These are phyloP conservation scores for Fukomys damarensis DNA, from an alignment of 2,113 vertebrate species.

Conservation along the genomic window DNA sequence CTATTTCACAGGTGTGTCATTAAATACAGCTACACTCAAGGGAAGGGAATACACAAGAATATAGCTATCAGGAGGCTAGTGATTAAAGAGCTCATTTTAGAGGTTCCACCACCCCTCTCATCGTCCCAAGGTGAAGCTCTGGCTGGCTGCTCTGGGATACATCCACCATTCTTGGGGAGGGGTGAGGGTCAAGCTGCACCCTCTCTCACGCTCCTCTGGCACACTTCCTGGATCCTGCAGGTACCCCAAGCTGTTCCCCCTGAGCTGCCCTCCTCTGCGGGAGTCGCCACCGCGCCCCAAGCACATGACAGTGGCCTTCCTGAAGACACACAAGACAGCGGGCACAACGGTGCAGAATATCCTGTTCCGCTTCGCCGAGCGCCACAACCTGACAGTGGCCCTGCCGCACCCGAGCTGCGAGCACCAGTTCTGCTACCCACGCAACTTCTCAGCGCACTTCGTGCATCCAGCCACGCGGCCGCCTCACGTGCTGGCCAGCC, in stretches of 20 bases:
- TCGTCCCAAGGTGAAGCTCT: not conserved
- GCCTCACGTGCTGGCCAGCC: slow-evolving; percentile 89
- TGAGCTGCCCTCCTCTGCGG: slow-evolving; percentile 79
- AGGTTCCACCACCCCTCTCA: not conserved
- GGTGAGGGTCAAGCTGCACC: fast-evolving
- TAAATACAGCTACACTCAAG: not conserved
- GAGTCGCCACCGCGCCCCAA: slow-evolving; percentile 82
- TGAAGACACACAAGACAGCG: slow-evolving; percentile 95
- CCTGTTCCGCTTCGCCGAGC: slow-evolving; percentile 93
- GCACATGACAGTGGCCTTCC: slow-evolving; percentile 91
- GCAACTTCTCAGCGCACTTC: slow-evolving; percentile 88
- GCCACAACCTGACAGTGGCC: slow-evolving; percentile 91
- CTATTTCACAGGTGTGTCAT: not conserved
- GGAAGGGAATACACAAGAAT: not conserved
- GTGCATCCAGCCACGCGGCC: slow-evolving; percentile 91
- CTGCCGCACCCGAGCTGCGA: slow-evolving; percentile 88
- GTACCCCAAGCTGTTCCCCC: slow-evolving; percentile 85
- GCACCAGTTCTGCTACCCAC: slow-evolving; percentile 94
- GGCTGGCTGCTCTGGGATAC: too few relatives aligned
- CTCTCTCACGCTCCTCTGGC: not conserved
- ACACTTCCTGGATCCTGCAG: slow-evolving; percentile 74
- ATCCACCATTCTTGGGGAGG: not conserved
- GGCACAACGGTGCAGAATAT: slow-evolving; percentile 94
- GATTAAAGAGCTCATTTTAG: not conserved
- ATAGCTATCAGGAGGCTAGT: not conserved